Evolutionary conservation across 2,888 invertebrate species (phyloP), one percentile per base, ranked within the genome.

Genomic region (Exephanes ischioxanthus): DNA sequence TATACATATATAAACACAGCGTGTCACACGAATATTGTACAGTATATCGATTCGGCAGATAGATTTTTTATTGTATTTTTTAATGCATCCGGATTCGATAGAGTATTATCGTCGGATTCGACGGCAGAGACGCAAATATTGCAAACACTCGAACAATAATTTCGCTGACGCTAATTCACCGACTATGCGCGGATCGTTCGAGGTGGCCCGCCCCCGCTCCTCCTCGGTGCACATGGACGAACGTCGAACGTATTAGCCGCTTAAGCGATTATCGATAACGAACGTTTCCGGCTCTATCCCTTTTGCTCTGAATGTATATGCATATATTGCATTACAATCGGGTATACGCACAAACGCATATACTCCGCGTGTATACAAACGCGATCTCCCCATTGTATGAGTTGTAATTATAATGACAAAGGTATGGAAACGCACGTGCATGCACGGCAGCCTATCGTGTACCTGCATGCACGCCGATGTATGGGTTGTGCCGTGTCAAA

Each of bases 221-320:
- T 3, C 37, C 22, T 19, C 67, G 26, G n/a, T 55, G 33, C 71
- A 53, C 51, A 53, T 71, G 30, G 30, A 55, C 55, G 45, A 73
- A 73, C 73, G 61, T 16, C 61, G 73, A 73, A 61, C 41, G 58
- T 58, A 61, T 58, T 73, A 58, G 41, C 73, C 22, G 73, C 73
- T 73, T 61, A 73, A 73, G 61, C 73, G 61, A 73, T 73, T 61
- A 73, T 61, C 73, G 73, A 45, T 73, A 73, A 58, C 45, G 73
- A 73, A 73, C 61, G 61, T 61, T 73, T 73, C 58, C 55, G 55
- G 55, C 55, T 55, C 55, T 16, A 58, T 72, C 58, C 72, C 72
- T n/a, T 19, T 58, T 19, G 22, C 55, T 37, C 5, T 7, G 19
- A 33, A 33, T 72, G 19, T 37, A 72, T 58, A 55, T 19, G 55